Evolutionary conservation across 2,113 vertebrate genomes (phyloP), one percentile per base, ranked within the genome.

Genomic region (Pygoscelis antarcticus): DNA sequence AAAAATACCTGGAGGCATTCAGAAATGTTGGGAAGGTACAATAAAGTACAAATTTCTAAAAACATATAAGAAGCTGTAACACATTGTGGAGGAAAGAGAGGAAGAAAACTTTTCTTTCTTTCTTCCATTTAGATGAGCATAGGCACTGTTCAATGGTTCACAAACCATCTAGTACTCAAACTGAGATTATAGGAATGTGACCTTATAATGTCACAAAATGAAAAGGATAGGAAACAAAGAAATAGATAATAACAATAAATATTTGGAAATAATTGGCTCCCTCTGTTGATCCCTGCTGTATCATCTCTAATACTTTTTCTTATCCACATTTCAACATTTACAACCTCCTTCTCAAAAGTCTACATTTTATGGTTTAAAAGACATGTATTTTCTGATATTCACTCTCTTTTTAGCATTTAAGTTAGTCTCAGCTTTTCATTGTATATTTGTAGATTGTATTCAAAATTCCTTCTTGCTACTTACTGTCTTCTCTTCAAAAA

Each of bases 401-500:
- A 2, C 15, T 58, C 23, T 58, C 26, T 52, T 89, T 87, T 81
- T 30, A 87, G 54, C 12, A 61, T 29, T 87, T 79, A n/a, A n/a
- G 84, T 88, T 83, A 46, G 25, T 82, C 11, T 77, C 57, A 23
- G 2, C 4, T 95, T 87, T 79, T 88, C 44, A 25, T 42, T 69
- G 17, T 79, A 44, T 44, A 23, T 83, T 93, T 77, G 71, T 57
- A 71, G 57, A 86, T 71, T 54, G 16, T 55, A 64, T 82, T 94
- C 71, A 97, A 27, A 82, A 64, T 88, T 94, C 22, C 34, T 92
- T 11, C 89, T 96, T 88, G 89, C 27, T 92, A 64, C 55, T 70
- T 92, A 74, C 64, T 84, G 54, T 81, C 60, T 91, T 91, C 55
- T 87, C 15, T 93, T 94, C 32, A 90, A 89, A 93, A 75, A 84